Conservation (phyloP, 2,888 invertebrate species). For the Tromatobia lineatoria region DNA sequence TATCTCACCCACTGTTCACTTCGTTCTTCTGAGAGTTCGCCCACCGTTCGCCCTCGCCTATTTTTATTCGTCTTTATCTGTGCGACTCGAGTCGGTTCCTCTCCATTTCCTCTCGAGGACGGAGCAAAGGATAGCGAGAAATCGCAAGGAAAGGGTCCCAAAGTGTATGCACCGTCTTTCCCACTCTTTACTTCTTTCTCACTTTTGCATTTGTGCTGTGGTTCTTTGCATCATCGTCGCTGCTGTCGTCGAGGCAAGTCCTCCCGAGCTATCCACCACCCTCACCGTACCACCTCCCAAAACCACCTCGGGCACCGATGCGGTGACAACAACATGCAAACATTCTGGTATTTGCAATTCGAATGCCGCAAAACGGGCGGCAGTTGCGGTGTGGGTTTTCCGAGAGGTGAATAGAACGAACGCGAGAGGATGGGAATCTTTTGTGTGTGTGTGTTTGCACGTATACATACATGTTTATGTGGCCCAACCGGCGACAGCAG, state of each 20-base stretch:
- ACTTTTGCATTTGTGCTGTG: slow-evolving; percentile 55
- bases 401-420: slow-evolving; percentile 60
- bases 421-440: slow-evolving; percentile 48
- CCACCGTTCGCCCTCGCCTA: slow-evolving; percentile 82
- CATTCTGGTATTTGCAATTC: slow-evolving; percentile 86
- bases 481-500: slow-evolving; percentile 34
- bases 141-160: slow-evolving; percentile 44
- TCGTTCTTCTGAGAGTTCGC: slow-evolving; percentile 38
- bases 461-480: background rate
- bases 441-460: slow-evolving; percentile 9
- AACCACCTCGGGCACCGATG: slow-evolving; percentile 78
- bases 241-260: slow-evolving; percentile 62
- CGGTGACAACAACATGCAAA: slow-evolving; percentile 85
- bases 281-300: slow-evolving; percentile 70
- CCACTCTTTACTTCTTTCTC: slow-evolving; percentile 55
- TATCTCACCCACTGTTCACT: slow-evolving; percentile 43
- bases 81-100: slow-evolving; percentile 85
- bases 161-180: slow-evolving; percentile 67
- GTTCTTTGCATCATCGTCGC: slow-evolving; percentile 58
- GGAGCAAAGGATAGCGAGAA: slow-evolving; percentile 60
- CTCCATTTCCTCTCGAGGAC: slow-evolving; percentile 85
- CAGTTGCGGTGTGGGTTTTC: slow-evolving; percentile 67
- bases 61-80: slow-evolving; percentile 86
- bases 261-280: slow-evolving; percentile 57
- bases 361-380: slow-evolving; percentile 83